A percentile compares a stretch with the other conserved stretches of the same genome.
These are phyloP conservation scores for Glyptemys insculpta DNA, from an alignment of 2,797 vertebrate genomes.

Conservation along the genomic window DNA sequence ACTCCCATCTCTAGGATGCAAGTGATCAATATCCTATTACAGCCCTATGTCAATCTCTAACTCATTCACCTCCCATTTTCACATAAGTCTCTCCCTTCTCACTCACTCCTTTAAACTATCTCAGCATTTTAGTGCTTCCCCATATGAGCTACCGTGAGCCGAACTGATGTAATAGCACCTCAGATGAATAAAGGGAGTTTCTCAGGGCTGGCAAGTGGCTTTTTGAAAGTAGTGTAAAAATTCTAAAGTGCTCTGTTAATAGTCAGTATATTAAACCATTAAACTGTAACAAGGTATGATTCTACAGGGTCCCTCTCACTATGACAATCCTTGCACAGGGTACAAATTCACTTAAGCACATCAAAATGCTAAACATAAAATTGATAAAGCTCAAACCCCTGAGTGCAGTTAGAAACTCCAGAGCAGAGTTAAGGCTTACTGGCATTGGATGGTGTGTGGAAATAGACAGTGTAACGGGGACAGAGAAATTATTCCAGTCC, in stretches of 20 bases:
- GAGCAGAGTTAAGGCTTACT: not conserved
- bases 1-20: conserved; percentile 38
- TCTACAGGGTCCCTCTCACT: not conserved
- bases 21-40: conserved; percentile 16
- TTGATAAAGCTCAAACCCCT: conserved; percentile 9
- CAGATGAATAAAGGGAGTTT: conserved; percentile 10
- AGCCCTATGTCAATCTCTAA: not conserved
- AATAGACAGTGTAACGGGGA: not conserved
- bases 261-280: not conserved
- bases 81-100: not conserved
- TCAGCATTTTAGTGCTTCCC: not conserved
- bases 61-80: not conserved
- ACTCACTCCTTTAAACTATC: not conserved
- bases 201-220: not conserved
- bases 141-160: not conserved
- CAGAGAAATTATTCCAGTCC: conserved; percentile 7
- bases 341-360: not conserved
- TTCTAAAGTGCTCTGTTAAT: not conserved
- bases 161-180: not conserved
- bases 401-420: not conserved
- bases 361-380: not conserved
- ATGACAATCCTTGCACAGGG: not conserved
- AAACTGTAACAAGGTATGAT: not conserved
- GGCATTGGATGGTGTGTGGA: not conserved
- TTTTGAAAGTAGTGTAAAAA: conserved; percentile 25